Percentiles rank a stretch among this genome's conserved stretches.
Evolutionary conservation across 2,113 vertebrate genomes (phyloP).

Genomic region (Trematomus loennbergii): DNA sequence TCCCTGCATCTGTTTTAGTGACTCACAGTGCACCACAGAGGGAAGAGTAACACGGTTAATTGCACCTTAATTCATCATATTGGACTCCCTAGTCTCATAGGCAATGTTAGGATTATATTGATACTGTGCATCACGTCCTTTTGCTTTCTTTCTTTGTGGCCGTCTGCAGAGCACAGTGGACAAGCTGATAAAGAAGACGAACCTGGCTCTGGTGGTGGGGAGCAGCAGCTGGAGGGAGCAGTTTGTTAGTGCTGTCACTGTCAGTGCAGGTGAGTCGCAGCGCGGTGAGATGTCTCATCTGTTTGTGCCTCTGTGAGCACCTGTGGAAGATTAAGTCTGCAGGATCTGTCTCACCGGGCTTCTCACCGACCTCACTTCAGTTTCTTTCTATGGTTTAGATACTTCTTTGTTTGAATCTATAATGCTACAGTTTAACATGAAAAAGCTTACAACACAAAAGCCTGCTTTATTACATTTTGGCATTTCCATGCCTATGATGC

Average conservation of each 20-base stretch:
- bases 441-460: slow-evolving; percentile 14
- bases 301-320: slow-evolving; percentile 32
- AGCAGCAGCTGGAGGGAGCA: slow-evolving; percentile 90
- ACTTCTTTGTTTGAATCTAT: background rate
- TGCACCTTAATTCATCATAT: slow-evolving; percentile 29
- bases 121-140: background rate
- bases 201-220: slow-evolving; percentile 88
- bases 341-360: slow-evolving; percentile 29
- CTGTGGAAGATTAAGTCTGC: slow-evolving; percentile 33
- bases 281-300: slow-evolving; percentile 44
- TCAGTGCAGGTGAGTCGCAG: slow-evolving; percentile 86
- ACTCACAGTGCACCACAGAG: slow-evolving; percentile 34
- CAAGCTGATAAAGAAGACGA: slow-evolving; percentile 90
- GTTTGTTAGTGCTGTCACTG: slow-evolving; percentile 89
- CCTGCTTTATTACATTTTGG: slow-evolving; percentile 18
- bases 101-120: background rate
- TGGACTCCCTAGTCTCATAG: background rate
- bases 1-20: slow-evolving; percentile 40
- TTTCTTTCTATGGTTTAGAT: background rate
- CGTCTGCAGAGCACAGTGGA: slow-evolving; percentile 86
- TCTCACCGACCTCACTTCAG: background rate
- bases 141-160: slow-evolving; percentile 10
- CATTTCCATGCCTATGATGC: slow-evolving; percentile 13
- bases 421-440: background rate
- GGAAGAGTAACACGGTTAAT: slow-evolving; percentile 26